A percentile compares a stretch with the other conserved stretches of the same genome.
phyloP scores from a whole-genome alignment of 2,888 invertebrate genomes.

The Petrolisthes cinctipes region DNA sequence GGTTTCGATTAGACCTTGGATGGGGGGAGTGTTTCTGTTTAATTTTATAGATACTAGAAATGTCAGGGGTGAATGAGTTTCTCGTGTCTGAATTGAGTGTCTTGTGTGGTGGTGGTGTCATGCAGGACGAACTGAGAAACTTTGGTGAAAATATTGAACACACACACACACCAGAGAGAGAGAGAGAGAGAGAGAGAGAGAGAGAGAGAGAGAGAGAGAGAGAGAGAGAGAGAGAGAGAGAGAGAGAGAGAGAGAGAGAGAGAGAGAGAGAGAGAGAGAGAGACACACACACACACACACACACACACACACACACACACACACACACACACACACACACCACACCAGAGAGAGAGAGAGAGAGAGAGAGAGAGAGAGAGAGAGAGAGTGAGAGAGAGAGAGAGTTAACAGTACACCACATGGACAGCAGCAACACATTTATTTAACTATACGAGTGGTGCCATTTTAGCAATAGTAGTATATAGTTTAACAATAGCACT shows the following conservation, averaged over 20 bases:
- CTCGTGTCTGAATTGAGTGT: too few species aligned
- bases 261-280: slow-evolving; percentile 8
- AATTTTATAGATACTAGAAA: too few species aligned
- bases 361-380: slow-evolving; percentile 1
- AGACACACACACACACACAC: neutral
- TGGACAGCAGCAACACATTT: neutral
- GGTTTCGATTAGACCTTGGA: too few species aligned
- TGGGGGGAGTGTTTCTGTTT: too few species aligned
- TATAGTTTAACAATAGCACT: too few species aligned
- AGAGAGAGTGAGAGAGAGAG: neutral
- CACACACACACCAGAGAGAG: neutral
- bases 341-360: neutral
- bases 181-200: slow-evolving; percentile 17
- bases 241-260: slow-evolving; percentile 20
- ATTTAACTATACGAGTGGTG: neutral
- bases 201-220: slow-evolving; percentile 11
- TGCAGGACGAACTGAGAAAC: too few species aligned
- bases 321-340: neutral
- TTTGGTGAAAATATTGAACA: too few species aligned
- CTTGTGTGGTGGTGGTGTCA: too few species aligned
- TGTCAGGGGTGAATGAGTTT: too few species aligned
- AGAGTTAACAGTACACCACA: neutral
- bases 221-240: slow-evolving; percentile 26
- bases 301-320: neutral
- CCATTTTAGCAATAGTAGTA: too few species aligned